These are phyloP conservation scores for Dicranocentrus wangi DNA, from an alignment of 2,888 invertebrate species.

Conservation along the genomic window DNA sequence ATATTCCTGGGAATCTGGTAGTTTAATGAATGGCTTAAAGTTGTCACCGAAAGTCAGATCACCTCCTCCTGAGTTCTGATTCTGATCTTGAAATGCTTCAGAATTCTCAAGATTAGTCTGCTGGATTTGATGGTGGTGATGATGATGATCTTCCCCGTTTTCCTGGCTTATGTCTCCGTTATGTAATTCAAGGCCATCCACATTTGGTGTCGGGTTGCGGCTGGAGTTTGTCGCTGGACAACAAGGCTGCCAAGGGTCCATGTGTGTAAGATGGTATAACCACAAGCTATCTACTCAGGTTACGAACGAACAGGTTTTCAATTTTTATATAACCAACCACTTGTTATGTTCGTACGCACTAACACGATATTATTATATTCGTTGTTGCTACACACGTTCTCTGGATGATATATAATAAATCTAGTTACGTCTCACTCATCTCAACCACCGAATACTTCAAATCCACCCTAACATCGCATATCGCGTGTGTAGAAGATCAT, in stretches of 20 bases:
- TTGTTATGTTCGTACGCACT: no score
- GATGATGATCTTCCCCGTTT: neutral
- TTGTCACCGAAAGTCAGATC: conserved; percentile 70
- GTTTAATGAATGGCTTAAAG: conserved; percentile 71
- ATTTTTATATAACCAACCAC: no score
- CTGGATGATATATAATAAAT: no score
- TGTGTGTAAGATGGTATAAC: conserved; percentile 26
- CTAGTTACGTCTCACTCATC: no score
- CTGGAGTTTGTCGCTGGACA: neutral
- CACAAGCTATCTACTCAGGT: no score
- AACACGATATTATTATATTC: no score
- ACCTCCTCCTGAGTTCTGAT: neutral
- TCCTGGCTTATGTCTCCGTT: conserved; percentile 31
- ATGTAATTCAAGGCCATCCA: conserved; percentile 41
- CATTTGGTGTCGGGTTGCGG: conserved; percentile 1
- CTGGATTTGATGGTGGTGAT: neutral
- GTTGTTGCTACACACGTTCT: no score
- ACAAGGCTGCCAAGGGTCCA: conserved; percentile 61
- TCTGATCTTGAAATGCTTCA: neutral
- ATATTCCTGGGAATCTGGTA: conserved; percentile 81
- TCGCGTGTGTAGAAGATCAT: no score
- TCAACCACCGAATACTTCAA: no score
- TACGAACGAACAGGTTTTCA: no score
- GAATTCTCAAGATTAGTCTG: neutral
- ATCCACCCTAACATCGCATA: no score